Evolutionary conservation across 2,888 invertebrate genomes (phyloP), one percentile per base, ranked within the genome.

Genomic region (Myathropa florea): DNA sequence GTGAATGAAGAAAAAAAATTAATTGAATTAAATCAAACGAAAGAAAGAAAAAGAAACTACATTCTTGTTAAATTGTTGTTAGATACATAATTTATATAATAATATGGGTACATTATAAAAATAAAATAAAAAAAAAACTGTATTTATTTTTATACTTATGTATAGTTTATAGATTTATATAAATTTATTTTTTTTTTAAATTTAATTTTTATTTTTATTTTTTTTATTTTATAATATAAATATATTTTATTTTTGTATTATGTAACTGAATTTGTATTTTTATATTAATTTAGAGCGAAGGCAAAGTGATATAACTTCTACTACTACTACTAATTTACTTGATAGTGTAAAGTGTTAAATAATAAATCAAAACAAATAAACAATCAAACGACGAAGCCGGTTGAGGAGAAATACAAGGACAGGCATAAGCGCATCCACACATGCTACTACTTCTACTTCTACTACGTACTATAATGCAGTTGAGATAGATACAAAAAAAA

Each of bases 11-110:
- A 67, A 61, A 59, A 39, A 55, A 67, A 60, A 30, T 39, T 4
- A 46, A 46, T 46, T 46, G n/a, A 46, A 46, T 46, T 7, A 46
- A n/a, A 39, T 12, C 10, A 39, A 39, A 14, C n/a, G n/a, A 70
- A 79, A 80, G 57, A 72, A 59, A 63, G 61, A 61, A 57, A 60
- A 55, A 60, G 46, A 80, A 80, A 61, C 59, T 75, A 78, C 81
- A 81, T 81, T 85, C 78, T 86, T 86, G 86, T 86, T 86, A 86
- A 85, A 82, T 86, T 86, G 86, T 86, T 86, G 86, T 86, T 86
- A 86, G 83, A 86, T 86, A 86, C 82, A 86, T 86, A 86, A 86
- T 82, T 85, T 85, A 85, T 85, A 82, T 82, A 82, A 82, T 75
- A 77, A 33, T 81, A 72, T 85, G 81, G 85, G 77, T 80, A 72